phyloP scores from a whole-genome alignment of 2,888 invertebrate species.

The Trissolcus brochymenae region DNA sequence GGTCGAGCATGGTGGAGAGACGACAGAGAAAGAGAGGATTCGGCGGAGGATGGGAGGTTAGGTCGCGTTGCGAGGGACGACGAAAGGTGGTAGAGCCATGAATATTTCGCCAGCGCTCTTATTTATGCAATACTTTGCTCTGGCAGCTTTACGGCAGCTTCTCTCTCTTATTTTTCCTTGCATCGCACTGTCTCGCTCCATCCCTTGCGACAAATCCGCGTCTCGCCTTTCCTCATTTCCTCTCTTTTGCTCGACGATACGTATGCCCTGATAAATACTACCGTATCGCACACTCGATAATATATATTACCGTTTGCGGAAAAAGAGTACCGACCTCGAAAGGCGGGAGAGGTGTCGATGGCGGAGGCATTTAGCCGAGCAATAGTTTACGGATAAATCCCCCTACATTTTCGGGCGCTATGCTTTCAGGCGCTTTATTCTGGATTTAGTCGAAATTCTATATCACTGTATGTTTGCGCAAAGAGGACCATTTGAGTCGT shows the following conservation, averaged over 20 bases:
- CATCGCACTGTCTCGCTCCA: constrained; percentile 44
- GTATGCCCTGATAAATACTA: constrained; percentile 55
- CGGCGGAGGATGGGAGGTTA: constrained; percentile 59
- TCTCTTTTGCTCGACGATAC: constrained; percentile 52
- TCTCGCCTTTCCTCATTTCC: constrained; percentile 55
- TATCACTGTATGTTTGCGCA: constrained; percentile 43
- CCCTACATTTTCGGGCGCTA: constrained; percentile 73
- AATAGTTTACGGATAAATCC: constrained; percentile 75
- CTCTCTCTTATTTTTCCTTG: constrained; percentile 55
- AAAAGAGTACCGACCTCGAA: constrained; percentile 46
- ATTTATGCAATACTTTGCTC: constrained; percentile 76
- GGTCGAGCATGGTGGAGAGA: constrained; percentile 50
- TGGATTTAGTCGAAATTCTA: constrained; percentile 66
- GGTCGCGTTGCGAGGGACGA: constrained; percentile 63
- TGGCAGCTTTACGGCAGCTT: constrained; percentile 75
- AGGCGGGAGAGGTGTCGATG: constrained; percentile 54
- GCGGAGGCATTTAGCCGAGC: constrained; percentile 62
- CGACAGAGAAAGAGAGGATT: constrained; percentile 59
- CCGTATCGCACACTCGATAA: constrained; percentile 69
- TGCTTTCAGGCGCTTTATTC: constrained; percentile 69
- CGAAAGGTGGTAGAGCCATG: constrained; percentile 70
- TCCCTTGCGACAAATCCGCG: constrained; percentile 66
- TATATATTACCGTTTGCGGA: constrained; percentile 74
- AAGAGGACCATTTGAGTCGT: constrained; percentile 34
- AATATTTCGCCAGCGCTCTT: constrained; percentile 76